These are phyloP conservation scores for Cheilosia urbana DNA, from an alignment of 2,888 invertebrate species.

Conservation along the genomic window DNA sequence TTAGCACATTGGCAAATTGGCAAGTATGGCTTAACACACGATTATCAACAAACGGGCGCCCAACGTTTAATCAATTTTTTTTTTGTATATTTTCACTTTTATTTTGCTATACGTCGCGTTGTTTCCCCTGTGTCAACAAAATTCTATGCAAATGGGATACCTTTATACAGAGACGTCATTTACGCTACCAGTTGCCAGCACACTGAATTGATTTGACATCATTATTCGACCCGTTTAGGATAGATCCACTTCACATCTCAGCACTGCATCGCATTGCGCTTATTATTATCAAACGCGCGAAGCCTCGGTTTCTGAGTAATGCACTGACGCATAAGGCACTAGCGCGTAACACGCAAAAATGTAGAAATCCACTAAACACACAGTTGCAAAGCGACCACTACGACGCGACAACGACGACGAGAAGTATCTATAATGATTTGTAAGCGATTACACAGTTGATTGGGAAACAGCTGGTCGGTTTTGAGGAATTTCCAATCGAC, in stretches of 20 bases:
- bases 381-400: conserved; percentile 5
- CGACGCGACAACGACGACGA: conserved; percentile 6
- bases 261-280: conserved; percentile 27
- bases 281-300: conserved; percentile 36
- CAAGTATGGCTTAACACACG: conserved; percentile 39
- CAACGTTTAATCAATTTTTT: conserved; percentile 39
- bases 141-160: conserved; percentile 22
- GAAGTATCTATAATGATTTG: conserved; percentile 57
- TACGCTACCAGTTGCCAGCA: conserved; percentile 35
- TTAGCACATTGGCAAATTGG: conserved; percentile 35
- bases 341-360: conserved; percentile 73
- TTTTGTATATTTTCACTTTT: not conserved
- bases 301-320: conserved; percentile 49
- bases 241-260: conserved; percentile 59
- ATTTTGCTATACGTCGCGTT: too few relatives aligned
- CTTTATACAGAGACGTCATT: not conserved
- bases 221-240: conserved; percentile 62
- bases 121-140: conserved; percentile 26
- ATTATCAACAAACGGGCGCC: conserved; percentile 44
- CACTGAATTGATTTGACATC: conserved; percentile 69
- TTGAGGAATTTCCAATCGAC: conserved; percentile 65
- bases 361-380: conserved; percentile 51
- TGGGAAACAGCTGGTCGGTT: conserved; percentile 73
- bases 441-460: conserved; percentile 70
- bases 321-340: conserved; percentile 71